phyloP scores from a whole-genome alignment of 2,797 vertebrate genomes.

The Anolis apletophallus region DNA sequence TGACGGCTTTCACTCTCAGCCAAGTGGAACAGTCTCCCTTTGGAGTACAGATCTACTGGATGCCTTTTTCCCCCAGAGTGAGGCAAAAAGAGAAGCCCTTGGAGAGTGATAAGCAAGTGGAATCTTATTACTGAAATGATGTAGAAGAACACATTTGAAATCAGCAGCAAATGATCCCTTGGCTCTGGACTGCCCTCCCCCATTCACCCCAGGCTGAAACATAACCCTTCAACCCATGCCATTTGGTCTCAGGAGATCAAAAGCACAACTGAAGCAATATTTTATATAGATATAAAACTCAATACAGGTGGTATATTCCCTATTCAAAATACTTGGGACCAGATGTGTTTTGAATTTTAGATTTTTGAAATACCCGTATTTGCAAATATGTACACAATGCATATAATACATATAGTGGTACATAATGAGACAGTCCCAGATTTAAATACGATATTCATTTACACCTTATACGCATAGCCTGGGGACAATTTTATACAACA shows the following conservation, averaged over 20 bases:
- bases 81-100: slow-evolving; percentile 34
- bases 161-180: not conserved
- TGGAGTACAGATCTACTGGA: slow-evolving; percentile 51
- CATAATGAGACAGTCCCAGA: no score
- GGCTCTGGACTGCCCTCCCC: not conserved
- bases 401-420: no score
- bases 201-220: no score
- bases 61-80: slow-evolving; percentile 38
- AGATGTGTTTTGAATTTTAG: no score
- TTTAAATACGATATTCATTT: no score
- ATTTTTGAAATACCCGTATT: no score
- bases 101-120: not conserved
- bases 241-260: not conserved
- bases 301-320: not conserved
- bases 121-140: not conserved
- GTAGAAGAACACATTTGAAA: not conserved
- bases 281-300: no score
- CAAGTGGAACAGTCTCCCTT: slow-evolving; percentile 69
- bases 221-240: not conserved
- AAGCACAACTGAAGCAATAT: not conserved
- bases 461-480: no score
- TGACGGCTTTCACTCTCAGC: slow-evolving; percentile 65
- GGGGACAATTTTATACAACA: no score
- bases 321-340: no score
- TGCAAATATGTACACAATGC: no score